Percentiles rank a stretch among this genome's conserved stretches.
Evolutionary conservation across 2,113 vertebrate genomes (phyloP).

Genomic region (Dinomys branickii): DNA sequence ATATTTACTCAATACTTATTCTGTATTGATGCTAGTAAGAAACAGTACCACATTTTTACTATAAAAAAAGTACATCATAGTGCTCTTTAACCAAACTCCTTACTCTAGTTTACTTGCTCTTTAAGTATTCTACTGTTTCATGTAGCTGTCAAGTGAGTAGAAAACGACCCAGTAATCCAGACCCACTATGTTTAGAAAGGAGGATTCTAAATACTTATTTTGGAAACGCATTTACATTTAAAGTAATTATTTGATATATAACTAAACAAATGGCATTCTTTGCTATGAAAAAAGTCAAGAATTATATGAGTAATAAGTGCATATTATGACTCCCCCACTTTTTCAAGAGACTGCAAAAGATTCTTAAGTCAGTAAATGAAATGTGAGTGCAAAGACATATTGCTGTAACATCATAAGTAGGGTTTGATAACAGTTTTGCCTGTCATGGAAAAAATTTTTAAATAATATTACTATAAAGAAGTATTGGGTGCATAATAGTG

Average conservation of each 20-base stretch:
- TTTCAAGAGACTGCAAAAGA: conserved; percentile 42
- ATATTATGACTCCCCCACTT: conserved; percentile 20
- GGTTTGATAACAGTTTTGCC: conserved; percentile 44
- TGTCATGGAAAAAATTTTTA: conserved; percentile 40
- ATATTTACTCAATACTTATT: background rate
- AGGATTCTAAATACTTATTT: conserved; percentile 71
- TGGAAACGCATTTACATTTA: conserved; percentile 73
- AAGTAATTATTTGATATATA: conserved; percentile 68
- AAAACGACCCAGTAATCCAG: conserved; percentile 58
- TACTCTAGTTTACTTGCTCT: conserved; percentile 41
- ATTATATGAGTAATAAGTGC: conserved; percentile 45
- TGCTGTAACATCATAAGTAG: background rate
- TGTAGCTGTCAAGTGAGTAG: conserved; percentile 35
- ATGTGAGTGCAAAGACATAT: conserved; percentile 46
- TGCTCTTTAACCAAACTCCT: conserved; percentile 51
- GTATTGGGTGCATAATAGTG: background rate
- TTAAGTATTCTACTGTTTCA: conserved; percentile 56
- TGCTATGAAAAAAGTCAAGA: conserved; percentile 62
- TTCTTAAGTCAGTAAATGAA: conserved; percentile 23
- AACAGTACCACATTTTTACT: conserved; percentile 26
- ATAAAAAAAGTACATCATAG: conserved; percentile 11
- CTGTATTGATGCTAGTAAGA: conserved; percentile 24
- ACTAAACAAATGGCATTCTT: conserved; percentile 68
- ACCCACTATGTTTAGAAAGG: conserved; percentile 49
- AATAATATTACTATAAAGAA: conserved; percentile 35